These are phyloP conservation scores for Nycticebus coucang DNA, from an alignment of 2,113 vertebrate species.

Conservation along the genomic window DNA sequence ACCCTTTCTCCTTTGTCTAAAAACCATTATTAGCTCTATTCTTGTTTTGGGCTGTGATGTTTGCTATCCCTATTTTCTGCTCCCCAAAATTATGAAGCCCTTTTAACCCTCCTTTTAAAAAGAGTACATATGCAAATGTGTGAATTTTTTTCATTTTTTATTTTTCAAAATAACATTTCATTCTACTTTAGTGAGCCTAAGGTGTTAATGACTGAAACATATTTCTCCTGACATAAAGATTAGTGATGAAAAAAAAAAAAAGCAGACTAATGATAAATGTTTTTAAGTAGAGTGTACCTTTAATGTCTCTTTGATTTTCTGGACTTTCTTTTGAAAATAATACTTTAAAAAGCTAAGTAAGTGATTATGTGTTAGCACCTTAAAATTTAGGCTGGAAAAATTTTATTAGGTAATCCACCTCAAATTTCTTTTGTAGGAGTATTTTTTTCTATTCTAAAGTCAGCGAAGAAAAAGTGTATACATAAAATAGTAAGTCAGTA, in stretches of 20 bases:
- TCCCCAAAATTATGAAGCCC: neutral
- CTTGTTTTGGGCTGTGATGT: neutral
- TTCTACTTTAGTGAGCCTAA: neutral
- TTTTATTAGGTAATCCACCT: neutral
- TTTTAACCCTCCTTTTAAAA: neutral
- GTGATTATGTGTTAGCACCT: neutral
- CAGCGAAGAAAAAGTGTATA: neutral
- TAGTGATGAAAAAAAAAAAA: neutral
- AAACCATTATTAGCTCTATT: neutral
- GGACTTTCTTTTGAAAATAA: slow-evolving; percentile 25
- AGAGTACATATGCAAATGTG: neutral
- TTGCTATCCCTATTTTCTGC: neutral
- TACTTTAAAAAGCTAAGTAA: neutral
- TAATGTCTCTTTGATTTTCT: neutral
- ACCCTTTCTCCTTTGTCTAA: neutral
- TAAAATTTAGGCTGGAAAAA: slow-evolving; percentile 39
- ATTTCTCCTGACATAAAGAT: neutral
- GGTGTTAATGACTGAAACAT: neutral
- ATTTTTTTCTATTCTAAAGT: slow-evolving; percentile 54
- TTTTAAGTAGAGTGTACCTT: neutral
- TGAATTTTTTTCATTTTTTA: neutral
- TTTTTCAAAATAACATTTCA: neutral
- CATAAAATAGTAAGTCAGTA: neutral
- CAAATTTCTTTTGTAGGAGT: slow-evolving; percentile 30
- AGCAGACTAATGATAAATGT: neutral